Base-by-base conservation (phyloP, 1,140 invertebrate species). In the Ylistrum balloti region DNA sequence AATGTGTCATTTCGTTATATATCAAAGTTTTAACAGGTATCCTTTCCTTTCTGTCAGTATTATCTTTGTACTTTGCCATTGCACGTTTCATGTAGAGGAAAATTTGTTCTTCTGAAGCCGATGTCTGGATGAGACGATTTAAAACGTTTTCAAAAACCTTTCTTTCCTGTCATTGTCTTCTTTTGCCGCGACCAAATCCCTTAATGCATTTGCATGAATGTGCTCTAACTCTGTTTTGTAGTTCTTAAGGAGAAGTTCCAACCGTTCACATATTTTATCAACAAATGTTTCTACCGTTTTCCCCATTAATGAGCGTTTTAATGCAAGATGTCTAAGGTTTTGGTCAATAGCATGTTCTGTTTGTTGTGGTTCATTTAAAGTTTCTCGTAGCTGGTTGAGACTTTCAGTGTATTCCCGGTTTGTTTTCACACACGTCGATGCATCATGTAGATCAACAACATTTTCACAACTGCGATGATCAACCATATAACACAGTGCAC, bases 261-360 rank as follows among this genome's bases (percentile, higher is more conserved):
- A 28, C n/a, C 56, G 56, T 28, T 74, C 22, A 74, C 56, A 74
- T 74, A 74, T n/a, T 74, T n/a, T 74, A n/a, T 74, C n/a, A n/a
- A 74, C 56, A 74, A 74, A 74, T n/a, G 22, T 5, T 74, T 74
- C 56, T 7, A n/a, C 56, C 11, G 56, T 2, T 7, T 74, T 28
- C 17, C 28, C n/a, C n/a, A 74, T 28, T 28, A 7, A n/a, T 11
- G 11, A n/a, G 1, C 56, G 56, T 17, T 74, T 28, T 28, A 28
- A 1, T 28, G 56, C 28, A 74, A 74, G 22, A 22, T 74, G 22
- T n/a, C 0, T 28, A 28, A 28, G n/a, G 22, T 28, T 74, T 74
- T 74, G 0, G 13, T 28, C 11, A 9, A 74, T 28, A 28, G 3
- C 3, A n/a, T 3, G 5, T 74, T 74, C 56, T 2, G 17, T 7